Conservation (phyloP, 2,113 vertebrate species). For the Oryzias celebensis region DNA sequence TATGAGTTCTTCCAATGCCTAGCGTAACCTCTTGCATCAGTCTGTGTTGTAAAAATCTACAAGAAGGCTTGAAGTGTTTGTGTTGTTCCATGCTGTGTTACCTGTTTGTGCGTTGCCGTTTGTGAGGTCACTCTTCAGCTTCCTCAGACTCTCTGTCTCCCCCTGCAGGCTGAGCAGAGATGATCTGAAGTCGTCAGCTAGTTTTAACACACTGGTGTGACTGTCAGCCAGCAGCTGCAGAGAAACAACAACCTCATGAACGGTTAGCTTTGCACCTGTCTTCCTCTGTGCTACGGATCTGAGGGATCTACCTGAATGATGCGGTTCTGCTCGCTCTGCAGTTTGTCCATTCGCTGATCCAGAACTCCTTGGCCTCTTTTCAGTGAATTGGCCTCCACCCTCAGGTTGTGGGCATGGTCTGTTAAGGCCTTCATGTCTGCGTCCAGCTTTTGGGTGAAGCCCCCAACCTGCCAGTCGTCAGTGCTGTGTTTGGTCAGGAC, state of each 20-base stretch:
- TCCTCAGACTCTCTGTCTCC: constrained; percentile 76
- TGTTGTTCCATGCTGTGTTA: background rate
- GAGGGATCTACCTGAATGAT: constrained; percentile 79
- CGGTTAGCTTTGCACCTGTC: too few species aligned
- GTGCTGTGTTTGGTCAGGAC: constrained; percentile 76
- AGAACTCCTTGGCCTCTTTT: constrained; percentile 83
- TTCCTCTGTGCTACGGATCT: too few species aligned
- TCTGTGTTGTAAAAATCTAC: too few species aligned
- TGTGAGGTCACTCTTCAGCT: constrained; percentile 82
- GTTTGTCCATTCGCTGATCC: constrained; percentile 81
- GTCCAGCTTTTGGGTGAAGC: constrained; percentile 76
- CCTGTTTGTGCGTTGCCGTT: constrained; percentile 32
- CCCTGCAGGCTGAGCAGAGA: constrained; percentile 84
- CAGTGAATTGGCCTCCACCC: constrained; percentile 78
- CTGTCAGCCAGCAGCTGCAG: constrained; percentile 86
- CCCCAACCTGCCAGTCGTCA: constrained; percentile 71
- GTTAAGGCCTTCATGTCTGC: constrained; percentile 85
- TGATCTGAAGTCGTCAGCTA: constrained; percentile 83
- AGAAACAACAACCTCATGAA: background rate
- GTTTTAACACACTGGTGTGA: constrained; percentile 83
- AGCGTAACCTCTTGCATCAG: too few species aligned
- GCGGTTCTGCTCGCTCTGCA: constrained; percentile 85
- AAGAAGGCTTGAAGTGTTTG: too few species aligned
- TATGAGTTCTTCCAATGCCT: too few species aligned
- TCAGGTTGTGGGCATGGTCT: constrained; percentile 75